Evolutionary conservation across 1,140 invertebrate genomes (phyloP), one percentile per base, ranked within the genome.

Genomic region (Mesaphorura yosii): DNA sequence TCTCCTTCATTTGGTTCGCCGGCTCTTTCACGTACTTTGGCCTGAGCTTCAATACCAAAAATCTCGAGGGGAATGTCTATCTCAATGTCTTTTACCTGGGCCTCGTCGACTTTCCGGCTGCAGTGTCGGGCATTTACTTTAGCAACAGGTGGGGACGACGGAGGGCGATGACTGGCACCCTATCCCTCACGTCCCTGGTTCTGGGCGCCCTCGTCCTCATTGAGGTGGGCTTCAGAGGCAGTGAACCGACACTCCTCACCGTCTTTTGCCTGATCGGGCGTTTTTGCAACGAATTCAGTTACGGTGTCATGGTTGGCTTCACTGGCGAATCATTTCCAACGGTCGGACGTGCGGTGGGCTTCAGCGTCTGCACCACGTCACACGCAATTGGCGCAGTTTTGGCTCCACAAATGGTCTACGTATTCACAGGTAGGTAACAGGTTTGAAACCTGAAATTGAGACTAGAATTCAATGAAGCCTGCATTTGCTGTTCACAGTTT

Each of bases 251-350:
- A n/a, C n/a, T n/a, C n/a, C n/a, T n/a, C n/a, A n/a, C n/a, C n/a
- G n/a, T n/a, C n/a, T n/a, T n/a, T n/a, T n/a, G n/a, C n/a, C n/a
- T n/a, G n/a, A n/a, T n/a, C n/a, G n/a, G n/a, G n/a, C n/a, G n/a
- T n/a, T n/a, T n/a, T n/a, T n/a, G n/a, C n/a, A n/a, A n/a, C n/a
- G n/a, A n/a, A n/a, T n/a, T n/a, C n/a, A n/a, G n/a, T n/a, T n/a
- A n/a, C n/a, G n/a, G n/a, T n/a, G n/a, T n/a, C n/a, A n/a, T n/a
- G n/a, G n/a, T n/a, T 15, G 53, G 57, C 28, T 58, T 58, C 34
- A 54, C 57, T n/a, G 57, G 49, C 2, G 57, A 59, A 37, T 51
- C 48, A 25, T 60, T 60, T 29, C 54, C 58, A 29, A 60, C 58
- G 0, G n/a, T 47, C 22, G 39, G 26, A 7, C 28, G 58, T 20